Evolutionary conservation across 2,888 invertebrate genomes (phyloP), one percentile per base, ranked within the genome.

Genomic region (Bombylius major): DNA sequence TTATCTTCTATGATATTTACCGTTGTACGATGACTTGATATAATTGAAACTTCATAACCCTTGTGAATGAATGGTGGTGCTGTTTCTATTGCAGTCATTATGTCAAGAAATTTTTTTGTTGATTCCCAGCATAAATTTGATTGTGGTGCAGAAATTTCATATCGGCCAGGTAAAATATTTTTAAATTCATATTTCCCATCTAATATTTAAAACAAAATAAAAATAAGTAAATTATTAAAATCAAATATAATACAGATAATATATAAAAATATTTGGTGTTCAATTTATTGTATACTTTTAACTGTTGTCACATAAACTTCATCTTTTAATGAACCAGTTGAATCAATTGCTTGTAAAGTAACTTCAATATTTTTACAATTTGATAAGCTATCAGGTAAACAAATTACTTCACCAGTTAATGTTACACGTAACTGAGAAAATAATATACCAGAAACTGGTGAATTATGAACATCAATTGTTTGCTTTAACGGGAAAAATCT

Each of bases 371-470:
- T 69, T 14, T 73, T 73, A 66, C 87, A 86, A 32, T 69, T 69
- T 1, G 60, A 62, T 1, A 72, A 64, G 14, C 75, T 75, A 60
- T 76, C 75, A 14, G 75, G 68, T 55, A 82, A 71, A 67, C 89
- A 90, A 48, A 78, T 73, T 39, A 96, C 77, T 48, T 77, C 77
- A 1, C 97, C 97, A 42, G 76, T 76, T 56, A 97, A 78, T 11
- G 79, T 83, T 4, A 92, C 93, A 66, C 89, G 86, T 65, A 97
- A 80, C 75, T 96, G 95, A 0, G 89, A 86, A 76, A 98, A 97
- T 60, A 79, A 76, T 4, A 95, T 76, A 59, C 83, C 84, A 6
- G 75, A 73, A 1, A 88, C 70, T 0, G 89, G 83, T 5, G 75
- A 76, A 53, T 81, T 77, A 0, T 70, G 76, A 0, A 95, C 84